Base-by-base conservation (phyloP, 2,113 vertebrate species). In the Nannospalax galili region DNA sequence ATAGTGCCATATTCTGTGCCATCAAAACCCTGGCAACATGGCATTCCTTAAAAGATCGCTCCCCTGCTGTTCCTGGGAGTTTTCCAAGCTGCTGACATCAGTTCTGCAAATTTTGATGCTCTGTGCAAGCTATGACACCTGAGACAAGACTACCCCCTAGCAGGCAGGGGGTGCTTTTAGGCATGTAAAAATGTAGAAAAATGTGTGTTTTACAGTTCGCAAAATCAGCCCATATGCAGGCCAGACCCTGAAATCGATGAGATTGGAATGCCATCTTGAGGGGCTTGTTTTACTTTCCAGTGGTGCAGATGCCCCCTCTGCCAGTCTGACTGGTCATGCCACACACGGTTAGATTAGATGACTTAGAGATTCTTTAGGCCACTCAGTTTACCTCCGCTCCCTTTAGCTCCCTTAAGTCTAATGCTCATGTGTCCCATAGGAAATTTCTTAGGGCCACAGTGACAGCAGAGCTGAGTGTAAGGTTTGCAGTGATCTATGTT, bases 81-180 rank as follows among this genome's bases (percentile, higher is more conserved):
- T 88, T 95, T 88, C 88, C 64, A 93, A 88, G 69, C 28, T 73
- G 62, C 78, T 87, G 40, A 88, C 78, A 82, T 6, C n/a, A 45
- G 37, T 70, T 92, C 73, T 90, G 45, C 84, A 92, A 37, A 91
- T 89, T 79, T 30, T 84, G 52, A 78, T 78, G 75, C 72, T 89
- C 82, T 1, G 0, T 2, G 7, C 30, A 67, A 40, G 85, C 78
- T 20, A 1, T 82, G 96, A 90, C 77, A 65, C 62, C 62, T 45
- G 17, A 30, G 70, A 58, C 62, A 48, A 72, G 52, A 35, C 35
- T 42, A 64, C 67, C 2, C 7, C 30, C 52, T 52, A 91, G 77
- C 73, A 92, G 80, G 35, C 62, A 45, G 40, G 48, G 60, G n/a
- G 28, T 56, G 78, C 94, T 88, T 69, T 81, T 0, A 52, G 81